Evolutionary conservation across 2,113 vertebrate species (phyloP), one percentile per base, ranked within the genome.

Genomic region (Onychostoma macrolepis): DNA sequence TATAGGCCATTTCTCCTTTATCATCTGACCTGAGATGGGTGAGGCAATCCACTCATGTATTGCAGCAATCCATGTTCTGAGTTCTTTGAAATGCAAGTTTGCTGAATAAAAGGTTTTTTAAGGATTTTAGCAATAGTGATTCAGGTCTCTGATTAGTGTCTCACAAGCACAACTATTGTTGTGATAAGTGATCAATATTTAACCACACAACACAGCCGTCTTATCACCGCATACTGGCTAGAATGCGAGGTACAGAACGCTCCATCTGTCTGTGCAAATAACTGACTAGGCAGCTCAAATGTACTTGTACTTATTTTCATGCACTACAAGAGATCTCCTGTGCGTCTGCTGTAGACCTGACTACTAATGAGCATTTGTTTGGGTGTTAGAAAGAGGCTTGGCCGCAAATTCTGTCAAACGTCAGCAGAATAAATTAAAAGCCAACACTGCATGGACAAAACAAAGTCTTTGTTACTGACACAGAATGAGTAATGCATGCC

Each of bases 381-480:
- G 41, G 9, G 80, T 69, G 63, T 83, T 50, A 69, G 48, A 17
- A 69, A 21, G 80, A 69, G 65, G 41, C 43, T 84, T 84, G 69
- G 67, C 48, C 53, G 65, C 13, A 38, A 72, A 15, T 72, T 56
- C 21, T 26, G 82, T 75, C 81, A n/a, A 83, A 83, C 33, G 67
- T 84, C 83, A 41, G 67, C 30, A 8, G 67, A 72, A 84, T 84
- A 84, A 84, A 84, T 84, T 72, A 38, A 74, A 83, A 71, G 17
- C 28, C 19, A 50, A 84, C 19, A 48, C 1, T 24, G 38, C 41
- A 38, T 24, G 28, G 6, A 74, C 24, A 58, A 84, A 84, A 72
- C 45, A 58, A 72, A 74, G 45, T 41, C 67, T 84, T 74, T 84
- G 83, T 71, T 71, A 53, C 38, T 30, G 26, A 83, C 26, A 69